Evolutionary conservation across 2,113 vertebrate genomes (phyloP).

Genomic region (Esox niger): DNA sequence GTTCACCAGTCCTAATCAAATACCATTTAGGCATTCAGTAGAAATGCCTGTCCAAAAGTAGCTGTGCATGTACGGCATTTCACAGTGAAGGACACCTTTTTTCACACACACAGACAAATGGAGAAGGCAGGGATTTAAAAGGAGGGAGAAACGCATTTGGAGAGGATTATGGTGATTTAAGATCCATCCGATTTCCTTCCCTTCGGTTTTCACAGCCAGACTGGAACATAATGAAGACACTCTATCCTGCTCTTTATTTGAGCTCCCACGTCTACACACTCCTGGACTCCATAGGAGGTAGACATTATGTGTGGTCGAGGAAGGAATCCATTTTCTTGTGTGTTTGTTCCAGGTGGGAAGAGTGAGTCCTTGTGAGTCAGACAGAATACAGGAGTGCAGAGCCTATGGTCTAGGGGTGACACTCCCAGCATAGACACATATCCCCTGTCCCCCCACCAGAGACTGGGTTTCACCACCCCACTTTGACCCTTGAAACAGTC

Average conservation of each 20-base stretch:
- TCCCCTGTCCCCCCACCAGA: too few relatives aligned
- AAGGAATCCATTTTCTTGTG: not conserved
- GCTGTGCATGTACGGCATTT: slow-evolving; percentile 24
- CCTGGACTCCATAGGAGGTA: too few relatives aligned
- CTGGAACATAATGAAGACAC: slow-evolving; percentile 56
- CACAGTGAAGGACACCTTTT: slow-evolving; percentile 46
- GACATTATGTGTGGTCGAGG: not conserved
- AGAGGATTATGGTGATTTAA: slow-evolving; percentile 62
- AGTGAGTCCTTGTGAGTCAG: not conserved
- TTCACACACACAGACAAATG: slow-evolving; percentile 42
- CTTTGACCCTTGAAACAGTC: too few relatives aligned
- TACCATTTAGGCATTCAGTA: not conserved
- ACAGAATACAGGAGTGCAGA: not conserved
- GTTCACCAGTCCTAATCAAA: not conserved
- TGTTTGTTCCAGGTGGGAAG: not conserved
- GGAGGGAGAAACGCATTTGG: slow-evolving; percentile 32
- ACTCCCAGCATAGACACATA: too few relatives aligned
- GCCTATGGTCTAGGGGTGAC: too few relatives aligned
- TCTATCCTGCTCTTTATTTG: slow-evolving; percentile 47
- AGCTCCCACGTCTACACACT: slow-evolving; percentile 25
- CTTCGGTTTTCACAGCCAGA: slow-evolving; percentile 34
- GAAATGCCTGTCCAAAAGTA: not conserved
- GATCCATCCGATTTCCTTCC: slow-evolving; percentile 36
- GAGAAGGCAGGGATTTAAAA: slow-evolving; percentile 23
- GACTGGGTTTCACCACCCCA: too few relatives aligned